Base-by-base conservation (phyloP, 2,797 vertebrate genomes). In the Cyprinella venusta region DNA sequence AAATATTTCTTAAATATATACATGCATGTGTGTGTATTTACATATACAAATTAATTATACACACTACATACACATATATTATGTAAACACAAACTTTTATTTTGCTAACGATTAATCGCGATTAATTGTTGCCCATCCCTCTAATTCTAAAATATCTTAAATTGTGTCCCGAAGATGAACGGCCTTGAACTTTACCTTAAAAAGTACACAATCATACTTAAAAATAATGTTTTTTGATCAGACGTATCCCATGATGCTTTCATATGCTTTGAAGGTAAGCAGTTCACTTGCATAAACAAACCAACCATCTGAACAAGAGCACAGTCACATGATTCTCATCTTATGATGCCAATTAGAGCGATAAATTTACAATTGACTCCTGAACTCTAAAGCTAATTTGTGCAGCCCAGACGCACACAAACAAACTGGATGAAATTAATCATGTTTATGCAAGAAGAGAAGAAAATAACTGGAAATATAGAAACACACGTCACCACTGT, bases 321-420 rank as follows among this genome's bases (percentile, higher is more conserved):
- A 26, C n/a, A n/a, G 45, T 50, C 45, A 74, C 42, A 64, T 63
- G 68, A 42, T 13, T 42, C 9, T 68, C 61, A 30, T 80, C 54
- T 21, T 65, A 67, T 81, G 45, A 75, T n/a, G 70, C 80, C 59
- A 81, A 75, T 81, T 75, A 75, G 15, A 54, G 63, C 61, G 8
- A 67, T 67, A 82, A 5, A 75, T 52, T 21, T 54, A 67, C 59
- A 67, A 75, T 67, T 65, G 8, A 40, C 59, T 81, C 45, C 45
- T 52, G 33, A n/a, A 74, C 69, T 48, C 69, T 16, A 12, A 72
- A 77, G 76, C 42, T 24, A 75, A 67, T 26, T 52, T 67, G 26
- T 65, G 61, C n/a, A 30, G 71, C 61, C 45, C 59, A 26, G 48
- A 75, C 50, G 40, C 70, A 81, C 68, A 63, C 15, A 72, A 38